A percentile compares a stretch with the other conserved stretches of the same genome.
These are phyloP conservation scores for Arrhamphus sclerolepis DNA, from an alignment of 2,797 vertebrate genomes.

Conservation along the genomic window DNA sequence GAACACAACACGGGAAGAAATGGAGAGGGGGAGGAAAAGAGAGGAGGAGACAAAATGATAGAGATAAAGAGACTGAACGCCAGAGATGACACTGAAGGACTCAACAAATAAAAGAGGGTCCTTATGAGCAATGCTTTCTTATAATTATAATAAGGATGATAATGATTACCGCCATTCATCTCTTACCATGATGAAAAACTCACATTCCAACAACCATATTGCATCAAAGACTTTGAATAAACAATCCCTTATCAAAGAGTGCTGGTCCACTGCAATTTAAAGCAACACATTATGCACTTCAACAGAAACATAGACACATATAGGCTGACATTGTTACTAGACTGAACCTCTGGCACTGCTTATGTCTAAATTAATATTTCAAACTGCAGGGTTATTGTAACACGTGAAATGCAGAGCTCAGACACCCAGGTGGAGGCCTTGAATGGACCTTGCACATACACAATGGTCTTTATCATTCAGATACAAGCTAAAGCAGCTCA, in stretches of 20 bases:
- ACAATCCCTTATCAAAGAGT: constrained; percentile 51
- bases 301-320: background rate
- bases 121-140: constrained; percentile 47
- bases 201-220: constrained; percentile 28
- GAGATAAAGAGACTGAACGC: constrained; percentile 38
- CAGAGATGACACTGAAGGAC: constrained; percentile 34
- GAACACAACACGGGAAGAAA: constrained; percentile 23
- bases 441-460: constrained; percentile 32
- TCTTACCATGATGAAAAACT: constrained; percentile 35
- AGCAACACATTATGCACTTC: constrained; percentile 5
- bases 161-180: constrained; percentile 60
- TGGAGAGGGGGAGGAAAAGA: constrained; percentile 7
- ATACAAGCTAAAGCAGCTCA: constrained; percentile 45
- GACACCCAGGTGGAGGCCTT: constrained; percentile 8
- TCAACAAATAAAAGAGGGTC: constrained; percentile 43
- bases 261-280: constrained; percentile 18
- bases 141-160: constrained; percentile 54
- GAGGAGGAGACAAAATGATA: constrained; percentile 19
- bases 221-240: constrained; percentile 58
- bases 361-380: constrained; percentile 16
- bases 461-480: constrained; percentile 45
- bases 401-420: constrained; percentile 9
- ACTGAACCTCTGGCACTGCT: constrained; percentile 6
- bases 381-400: constrained; percentile 1
- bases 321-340: background rate